A percentile compares a stretch with the other conserved stretches of the same genome.
Evolutionary conservation across 2,888 invertebrate species (phyloP).

Genomic region (Rhagium mordax): DNA sequence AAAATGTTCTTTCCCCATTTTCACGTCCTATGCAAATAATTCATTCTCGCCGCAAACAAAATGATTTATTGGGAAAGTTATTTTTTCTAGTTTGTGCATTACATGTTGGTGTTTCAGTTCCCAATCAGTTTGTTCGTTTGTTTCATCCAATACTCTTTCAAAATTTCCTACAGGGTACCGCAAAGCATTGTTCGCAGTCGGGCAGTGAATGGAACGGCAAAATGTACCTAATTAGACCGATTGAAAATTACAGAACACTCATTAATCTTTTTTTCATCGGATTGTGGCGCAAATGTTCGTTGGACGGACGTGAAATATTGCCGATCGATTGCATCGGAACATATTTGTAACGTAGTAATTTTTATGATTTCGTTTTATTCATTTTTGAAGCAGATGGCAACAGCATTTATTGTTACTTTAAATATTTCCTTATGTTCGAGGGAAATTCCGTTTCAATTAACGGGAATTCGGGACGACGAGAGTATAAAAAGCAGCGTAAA

Average conservation of each 20-base stretch:
- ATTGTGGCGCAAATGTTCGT: neutral
- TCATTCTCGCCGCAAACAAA: too few relatives aligned
- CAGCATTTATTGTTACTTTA: too few relatives aligned
- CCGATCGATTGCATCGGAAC: too few relatives aligned
- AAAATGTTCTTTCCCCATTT: too few relatives aligned
- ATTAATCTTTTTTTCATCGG: neutral
- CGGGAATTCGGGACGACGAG: too few relatives aligned
- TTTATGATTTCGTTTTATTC: too few relatives aligned
- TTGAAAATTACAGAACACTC: neutral
- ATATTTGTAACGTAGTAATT: too few relatives aligned
- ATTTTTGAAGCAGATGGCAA: too few relatives aligned
- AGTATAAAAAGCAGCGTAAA: neutral
- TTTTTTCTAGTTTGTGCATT: neutral
- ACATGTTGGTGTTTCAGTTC: neutral
- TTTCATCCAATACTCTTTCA: neutral
- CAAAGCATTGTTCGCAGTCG: neutral
- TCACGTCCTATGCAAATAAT: too few relatives aligned
- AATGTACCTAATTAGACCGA: neutral
- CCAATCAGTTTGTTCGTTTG: neutral
- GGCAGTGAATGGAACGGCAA: neutral
- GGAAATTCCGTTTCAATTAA: too few relatives aligned
- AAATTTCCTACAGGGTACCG: neutral
- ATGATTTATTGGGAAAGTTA: neutral
- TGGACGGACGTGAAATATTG: too few relatives aligned
- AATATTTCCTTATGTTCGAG: too few relatives aligned